A percentile compares a stretch with the other conserved stretches of the same genome.
Conservation (phyloP, 2,888 invertebrate species). For the Gymnoscelis rufifasciata region DNA sequence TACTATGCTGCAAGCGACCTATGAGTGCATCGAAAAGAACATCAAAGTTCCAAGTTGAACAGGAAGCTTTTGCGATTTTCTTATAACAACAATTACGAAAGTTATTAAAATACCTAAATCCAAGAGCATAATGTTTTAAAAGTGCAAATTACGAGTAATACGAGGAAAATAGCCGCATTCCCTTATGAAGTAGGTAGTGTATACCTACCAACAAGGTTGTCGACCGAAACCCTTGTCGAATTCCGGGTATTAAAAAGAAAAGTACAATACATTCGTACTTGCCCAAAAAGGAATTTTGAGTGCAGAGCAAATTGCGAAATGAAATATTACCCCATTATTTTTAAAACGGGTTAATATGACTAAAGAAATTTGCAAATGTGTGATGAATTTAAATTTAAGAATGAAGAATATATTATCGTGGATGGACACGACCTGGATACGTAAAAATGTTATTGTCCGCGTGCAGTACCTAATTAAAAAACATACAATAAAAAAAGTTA, state of each 20-base stretch:
- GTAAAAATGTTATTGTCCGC: too few relatives aligned
- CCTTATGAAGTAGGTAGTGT: constrained; percentile 5
- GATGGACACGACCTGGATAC: too few relatives aligned
- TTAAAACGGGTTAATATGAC: background rate
- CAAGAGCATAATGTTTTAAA: background rate
- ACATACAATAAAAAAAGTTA: too few relatives aligned
- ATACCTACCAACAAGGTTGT: constrained; percentile 8
- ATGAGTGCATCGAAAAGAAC: too few relatives aligned
- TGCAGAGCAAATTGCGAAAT: constrained; percentile 1
- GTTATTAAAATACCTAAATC: background rate
- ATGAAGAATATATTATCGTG: too few relatives aligned
- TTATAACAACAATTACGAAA: background rate
- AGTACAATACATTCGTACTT: constrained; percentile 6
- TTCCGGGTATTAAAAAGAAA: constrained; percentile 21
- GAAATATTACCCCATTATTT: constrained; percentile 6
- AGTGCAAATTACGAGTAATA: constrained; percentile 1
- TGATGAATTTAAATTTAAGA: too few relatives aligned
- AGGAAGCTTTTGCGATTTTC: background rate
- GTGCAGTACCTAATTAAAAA: too few relatives aligned
- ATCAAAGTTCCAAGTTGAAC: background rate
- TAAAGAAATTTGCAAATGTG: background rate
- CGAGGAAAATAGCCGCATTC: constrained; percentile 16
- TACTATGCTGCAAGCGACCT: too few relatives aligned
- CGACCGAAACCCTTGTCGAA: constrained; percentile 19
- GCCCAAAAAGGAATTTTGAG: constrained; percentile 9